Evolutionary conservation across 2,797 vertebrate genomes (phyloP), one percentile per base, ranked within the genome.

Genomic region (Melopsittacus undulatus): DNA sequence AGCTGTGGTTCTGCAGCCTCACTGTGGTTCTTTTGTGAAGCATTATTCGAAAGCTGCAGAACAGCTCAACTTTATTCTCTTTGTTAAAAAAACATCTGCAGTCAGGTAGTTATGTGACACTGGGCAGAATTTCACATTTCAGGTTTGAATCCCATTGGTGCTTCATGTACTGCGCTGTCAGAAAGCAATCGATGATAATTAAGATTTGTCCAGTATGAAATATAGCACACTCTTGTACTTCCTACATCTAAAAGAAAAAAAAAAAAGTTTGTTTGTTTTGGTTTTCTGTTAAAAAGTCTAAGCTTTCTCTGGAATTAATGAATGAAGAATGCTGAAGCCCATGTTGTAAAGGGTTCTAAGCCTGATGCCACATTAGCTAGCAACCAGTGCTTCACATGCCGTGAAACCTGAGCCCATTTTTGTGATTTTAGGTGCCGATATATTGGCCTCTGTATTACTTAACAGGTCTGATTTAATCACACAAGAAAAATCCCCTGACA

Each of bases 61-160:
- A 54, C 43, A 90, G 61, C 56, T 77, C 3, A 0, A 57, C 69
- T 95, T 88, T 21, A 46, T 86, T 74, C 85, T 95, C 87, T 91
- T 63, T 90, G 64, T 78, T 86, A 74, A 72, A 91, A 95, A 82
- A 78, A 0, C 69, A 63, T 78, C 83, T 87, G 62, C 66, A 63
- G 64, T 70, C 46, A 45, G 68, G 46, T 57, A 70, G 17, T 59
- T 90, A 67, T 67, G 54, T 40, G n/a, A 15, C n/a, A 79, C 46
- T 48, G 77, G 90, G 83, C 92, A 96, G 64, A 86, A 94, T 90
- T 95, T 97, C 96, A 94, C 70, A 72, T 96, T 93, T 94, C 78
- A 90, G 69, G 16, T 90, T 93, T 10, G 1, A 63, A 36, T 88
- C 92, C 90, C 84, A 56, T 81, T 77, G 61, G 57, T 90, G 83